A percentile compares a stretch with the other conserved stretches of the same genome.
phyloP scores from a whole-genome alignment of 2,113 vertebrate species.

The Caretta caretta region DNA sequence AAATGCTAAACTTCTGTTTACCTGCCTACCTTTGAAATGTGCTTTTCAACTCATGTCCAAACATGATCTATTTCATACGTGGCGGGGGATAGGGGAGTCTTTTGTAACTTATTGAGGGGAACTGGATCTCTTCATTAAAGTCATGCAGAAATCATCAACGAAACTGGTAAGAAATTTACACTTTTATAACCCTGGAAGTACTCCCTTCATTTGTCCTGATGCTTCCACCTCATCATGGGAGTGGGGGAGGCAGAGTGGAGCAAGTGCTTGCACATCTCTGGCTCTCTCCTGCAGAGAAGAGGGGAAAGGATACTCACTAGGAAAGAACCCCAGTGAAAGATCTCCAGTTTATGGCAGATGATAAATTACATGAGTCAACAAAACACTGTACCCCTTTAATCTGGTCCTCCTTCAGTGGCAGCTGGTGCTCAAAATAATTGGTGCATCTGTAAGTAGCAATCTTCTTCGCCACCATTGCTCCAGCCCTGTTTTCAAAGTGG shows the following conservation, averaged over 20 bases:
- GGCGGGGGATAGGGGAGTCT: background rate
- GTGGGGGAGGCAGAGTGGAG: background rate
- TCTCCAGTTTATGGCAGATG: background rate
- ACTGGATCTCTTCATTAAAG: background rate
- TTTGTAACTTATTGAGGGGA: accelerated
- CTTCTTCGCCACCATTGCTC: background rate
- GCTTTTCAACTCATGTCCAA: background rate
- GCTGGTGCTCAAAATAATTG: background rate
- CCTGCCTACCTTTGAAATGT: background rate
- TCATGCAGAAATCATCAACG: background rate
- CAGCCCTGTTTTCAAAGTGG: background rate
- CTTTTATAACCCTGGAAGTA: background rate
- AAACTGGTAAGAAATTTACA: background rate
- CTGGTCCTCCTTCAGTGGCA: background rate
- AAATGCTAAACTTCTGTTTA: background rate
- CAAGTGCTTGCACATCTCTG: background rate
- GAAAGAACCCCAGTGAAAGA: background rate
- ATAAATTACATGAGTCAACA: constrained; percentile 1
- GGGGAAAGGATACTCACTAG: background rate
- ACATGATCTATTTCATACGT: background rate
- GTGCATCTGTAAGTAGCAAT: constrained; percentile 7
- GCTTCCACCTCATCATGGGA: background rate
- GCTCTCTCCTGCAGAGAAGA: background rate
- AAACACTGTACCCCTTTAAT: background rate
- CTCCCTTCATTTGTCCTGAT: background rate